Evolutionary conservation across 2,888 invertebrate genomes (phyloP).

Genomic region (Hedychridium roseum): DNA sequence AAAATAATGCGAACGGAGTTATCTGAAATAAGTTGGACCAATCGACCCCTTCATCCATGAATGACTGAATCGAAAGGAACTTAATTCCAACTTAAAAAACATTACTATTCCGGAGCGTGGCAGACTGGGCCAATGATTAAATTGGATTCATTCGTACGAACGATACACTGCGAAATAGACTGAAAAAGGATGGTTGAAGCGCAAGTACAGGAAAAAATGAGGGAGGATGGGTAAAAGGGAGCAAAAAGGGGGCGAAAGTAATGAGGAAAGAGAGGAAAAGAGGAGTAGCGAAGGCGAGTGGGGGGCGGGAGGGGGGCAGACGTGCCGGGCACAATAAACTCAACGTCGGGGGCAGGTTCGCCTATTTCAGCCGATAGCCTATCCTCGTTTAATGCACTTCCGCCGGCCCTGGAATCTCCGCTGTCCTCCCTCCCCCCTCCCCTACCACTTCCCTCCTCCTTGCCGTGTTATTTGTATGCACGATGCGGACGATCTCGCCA

Average conservation of each 20-base stretch:
- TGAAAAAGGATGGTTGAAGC: too few relatives aligned
- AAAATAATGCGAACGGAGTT: too few relatives aligned
- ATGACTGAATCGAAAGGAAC: too few relatives aligned
- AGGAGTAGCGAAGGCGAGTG: slow-evolving; percentile 2
- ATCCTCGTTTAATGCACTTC: slow-evolving; percentile 51
- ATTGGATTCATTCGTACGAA: too few relatives aligned
- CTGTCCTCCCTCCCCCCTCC: slow-evolving; percentile 1
- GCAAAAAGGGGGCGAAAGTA: slow-evolving; percentile 6
- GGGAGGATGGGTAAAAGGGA: slow-evolving; percentile 14
- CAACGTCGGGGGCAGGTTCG: slow-evolving; percentile 41
- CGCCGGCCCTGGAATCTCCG: slow-evolving; percentile 38
- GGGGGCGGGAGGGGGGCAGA: slow-evolving; percentile 22
- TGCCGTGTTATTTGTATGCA: slow-evolving; percentile 42
- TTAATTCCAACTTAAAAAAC: too few relatives aligned
- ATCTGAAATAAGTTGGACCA: too few relatives aligned
- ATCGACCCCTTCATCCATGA: too few relatives aligned
- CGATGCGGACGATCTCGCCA: slow-evolving; percentile 26
- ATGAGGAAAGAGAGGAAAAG: not conserved
- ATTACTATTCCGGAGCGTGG: too few relatives aligned
- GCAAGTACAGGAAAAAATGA: slow-evolving; percentile 1
- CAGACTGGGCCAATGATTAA: too few relatives aligned
- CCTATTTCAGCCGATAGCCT: slow-evolving; percentile 44
- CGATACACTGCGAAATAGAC: too few relatives aligned
- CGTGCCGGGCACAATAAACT: slow-evolving; percentile 50
- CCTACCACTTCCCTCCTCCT: not conserved